Evolutionary conservation across 2,888 invertebrate species (phyloP).

Genomic region (Sphaerophoria rueppellii): DNA sequence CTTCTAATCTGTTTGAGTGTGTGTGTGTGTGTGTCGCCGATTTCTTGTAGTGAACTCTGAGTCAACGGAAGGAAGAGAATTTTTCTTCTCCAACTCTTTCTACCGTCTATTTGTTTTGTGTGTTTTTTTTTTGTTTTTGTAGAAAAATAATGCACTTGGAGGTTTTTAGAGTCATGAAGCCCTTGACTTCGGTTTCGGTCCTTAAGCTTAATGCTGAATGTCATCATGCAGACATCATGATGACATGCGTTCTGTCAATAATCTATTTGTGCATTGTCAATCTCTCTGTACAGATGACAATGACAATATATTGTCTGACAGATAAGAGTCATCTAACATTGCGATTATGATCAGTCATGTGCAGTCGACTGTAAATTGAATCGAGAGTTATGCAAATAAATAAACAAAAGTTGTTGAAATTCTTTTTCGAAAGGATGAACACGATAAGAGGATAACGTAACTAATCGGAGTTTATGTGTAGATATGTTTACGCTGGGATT

Average conservation of each 20-base stretch:
- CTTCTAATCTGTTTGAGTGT: constrained; percentile 30
- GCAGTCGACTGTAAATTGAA: constrained; percentile 47
- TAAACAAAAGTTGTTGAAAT: constrained; percentile 32
- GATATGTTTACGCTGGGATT: no score
- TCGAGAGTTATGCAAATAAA: constrained; percentile 51
- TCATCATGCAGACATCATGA: constrained; percentile 36
- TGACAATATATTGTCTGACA: constrained; percentile 47
- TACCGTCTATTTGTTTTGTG: constrained; percentile 6
- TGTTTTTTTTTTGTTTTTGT: constrained; percentile 21
- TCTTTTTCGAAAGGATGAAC: constrained; percentile 2
- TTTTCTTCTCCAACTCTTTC: not conserved
- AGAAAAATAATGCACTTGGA: constrained; percentile 16
- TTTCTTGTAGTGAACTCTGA: constrained; percentile 57
- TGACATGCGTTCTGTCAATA: constrained; percentile 70
- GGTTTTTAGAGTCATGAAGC: constrained; percentile 31
- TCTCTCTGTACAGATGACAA: constrained; percentile 4
- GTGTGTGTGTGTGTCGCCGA: constrained; percentile 35
- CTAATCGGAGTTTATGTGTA: no score
- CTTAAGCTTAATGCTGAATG: constrained; percentile 20
- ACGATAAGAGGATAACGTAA: no score
- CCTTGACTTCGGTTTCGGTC: constrained; percentile 32
- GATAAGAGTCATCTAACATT: constrained; percentile 35
- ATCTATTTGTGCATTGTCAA: constrained; percentile 61
- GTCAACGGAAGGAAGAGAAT: constrained; percentile 50
- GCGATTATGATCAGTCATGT: constrained; percentile 19